phyloP scores from a whole-genome alignment of 2,888 invertebrate genomes.

The Cryptosula pallasiana region DNA sequence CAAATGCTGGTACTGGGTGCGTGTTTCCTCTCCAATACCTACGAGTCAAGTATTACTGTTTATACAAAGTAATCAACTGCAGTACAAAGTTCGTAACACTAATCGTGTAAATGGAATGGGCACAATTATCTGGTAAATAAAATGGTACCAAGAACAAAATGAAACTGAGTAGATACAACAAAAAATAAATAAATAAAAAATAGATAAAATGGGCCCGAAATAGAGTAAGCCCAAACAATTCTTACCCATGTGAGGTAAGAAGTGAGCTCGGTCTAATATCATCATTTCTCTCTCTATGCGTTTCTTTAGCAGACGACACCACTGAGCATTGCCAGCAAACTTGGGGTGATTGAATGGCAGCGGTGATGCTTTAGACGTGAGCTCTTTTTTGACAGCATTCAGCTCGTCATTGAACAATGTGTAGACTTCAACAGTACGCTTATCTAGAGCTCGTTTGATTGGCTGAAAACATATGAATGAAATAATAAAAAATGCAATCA shows the following conservation, averaged over 20 bases:
- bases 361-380: slow-evolving; percentile 44
- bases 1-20: slow-evolving; percentile 62
- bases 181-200: too few species aligned
- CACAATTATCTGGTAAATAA: too few species aligned
- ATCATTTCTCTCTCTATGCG: slow-evolving; percentile 51
- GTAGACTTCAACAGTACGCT: slow-evolving; percentile 62
- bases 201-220: too few species aligned
- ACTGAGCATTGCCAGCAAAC: slow-evolving; percentile 67
- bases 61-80: too few species aligned
- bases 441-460: slow-evolving; percentile 53
- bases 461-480: too few species aligned
- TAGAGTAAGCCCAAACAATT: too few species aligned
- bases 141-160: too few species aligned
- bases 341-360: slow-evolving; percentile 64
- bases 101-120: too few species aligned
- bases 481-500: too few species aligned
- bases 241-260: slow-evolving; percentile 69
- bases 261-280: slow-evolving; percentile 66
- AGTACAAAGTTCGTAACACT: too few species aligned
- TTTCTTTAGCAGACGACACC: slow-evolving; percentile 65
- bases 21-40: slow-evolving; percentile 62
- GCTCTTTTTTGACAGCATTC: slow-evolving; percentile 66
- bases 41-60: too few species aligned
- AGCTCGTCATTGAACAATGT: slow-evolving; percentile 71
- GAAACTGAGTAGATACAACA: too few species aligned